A percentile compares a stretch with the other conserved stretches of the same genome.
Conservation (phyloP, 2,113 vertebrate species). For the Chelonoidis abingdonii region DNA sequence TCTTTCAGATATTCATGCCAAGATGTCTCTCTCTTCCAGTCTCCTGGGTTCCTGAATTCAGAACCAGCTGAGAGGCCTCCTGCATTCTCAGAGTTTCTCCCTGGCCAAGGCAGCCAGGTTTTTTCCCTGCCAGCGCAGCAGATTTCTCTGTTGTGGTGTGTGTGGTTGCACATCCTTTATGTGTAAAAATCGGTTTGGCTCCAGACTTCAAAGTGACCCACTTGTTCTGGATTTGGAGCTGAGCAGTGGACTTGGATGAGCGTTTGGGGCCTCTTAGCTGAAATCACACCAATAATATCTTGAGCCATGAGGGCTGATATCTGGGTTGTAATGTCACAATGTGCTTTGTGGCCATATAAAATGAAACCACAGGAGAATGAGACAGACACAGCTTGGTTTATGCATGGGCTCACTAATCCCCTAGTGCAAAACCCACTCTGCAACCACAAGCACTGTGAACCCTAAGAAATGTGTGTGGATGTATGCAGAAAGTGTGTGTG, state of each 20-base stretch:
- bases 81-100: background rate
- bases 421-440: background rate
- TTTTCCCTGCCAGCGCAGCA: background rate
- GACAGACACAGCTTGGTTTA: background rate
- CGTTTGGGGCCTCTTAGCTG: background rate
- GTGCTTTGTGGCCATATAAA: background rate
- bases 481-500: background rate
- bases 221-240: background rate
- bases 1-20: background rate
- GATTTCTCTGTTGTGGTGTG: background rate
- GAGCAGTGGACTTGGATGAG: background rate
- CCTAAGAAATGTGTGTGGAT: background rate
- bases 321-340: background rate
- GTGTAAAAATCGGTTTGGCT: background rate
- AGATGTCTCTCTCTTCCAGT: background rate
- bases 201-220: background rate
- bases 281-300: background rate
- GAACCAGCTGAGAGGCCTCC: background rate
- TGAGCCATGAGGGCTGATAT: background rate
- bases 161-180: background rate
- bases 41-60: background rate
- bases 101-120: background rate
- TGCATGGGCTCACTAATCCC: background rate
- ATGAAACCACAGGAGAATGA: background rate
- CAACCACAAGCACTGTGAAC: background rate